Evolutionary conservation across 2,888 invertebrate genomes (phyloP), one percentile per base, ranked within the genome.

Genomic region (Fragum sueziense): DNA sequence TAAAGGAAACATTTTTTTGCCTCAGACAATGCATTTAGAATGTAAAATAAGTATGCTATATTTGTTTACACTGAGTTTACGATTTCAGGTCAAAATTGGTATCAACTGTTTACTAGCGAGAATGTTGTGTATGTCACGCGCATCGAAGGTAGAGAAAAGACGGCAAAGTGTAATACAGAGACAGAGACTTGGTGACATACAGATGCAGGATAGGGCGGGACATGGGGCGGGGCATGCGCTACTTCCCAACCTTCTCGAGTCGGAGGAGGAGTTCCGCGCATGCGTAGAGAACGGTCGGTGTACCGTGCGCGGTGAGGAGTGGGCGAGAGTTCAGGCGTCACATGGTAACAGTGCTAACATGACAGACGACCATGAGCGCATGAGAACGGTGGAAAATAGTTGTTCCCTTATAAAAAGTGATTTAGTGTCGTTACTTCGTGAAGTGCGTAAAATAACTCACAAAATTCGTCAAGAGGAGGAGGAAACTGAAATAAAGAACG

Each of bases 21-120:
- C n/a, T n/a, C n/a, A n/a, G n/a, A n/a, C n/a, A n/a, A n/a, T n/a
- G n/a, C n/a, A n/a, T n/a, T n/a, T n/a, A n/a, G n/a, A n/a, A n/a
- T n/a, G n/a, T n/a, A 37, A 37, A 37, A 6, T 37, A 37, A 37
- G 37, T 37, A 9, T 14, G 14, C 14, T 37, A 6, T 14, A 37
- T 37, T 37, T 14, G 14, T 14, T 37, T 37, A 6, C 37, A 37
- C 37, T 9, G 37, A 37, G 37, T 9, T 37, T 9, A 37, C 14
- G 4, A n/a, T 37, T 88, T 1, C 94, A 99, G 99, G 97, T 98
- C 92, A 97, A 97, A 94, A 96, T 96, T 90, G 96, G 99, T 93
- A 97, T 99, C 94, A 95, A 99, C 92, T 97, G 97, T 94, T 99
- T 99, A 98, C 95, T 99, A 94, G 99, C 99, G 90, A 98, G 98